A percentile compares a stretch with the other conserved stretches of the same genome.
Evolutionary conservation across 1,140 invertebrate genomes (phyloP).

Genomic region (Gryllus bimaculatus): DNA sequence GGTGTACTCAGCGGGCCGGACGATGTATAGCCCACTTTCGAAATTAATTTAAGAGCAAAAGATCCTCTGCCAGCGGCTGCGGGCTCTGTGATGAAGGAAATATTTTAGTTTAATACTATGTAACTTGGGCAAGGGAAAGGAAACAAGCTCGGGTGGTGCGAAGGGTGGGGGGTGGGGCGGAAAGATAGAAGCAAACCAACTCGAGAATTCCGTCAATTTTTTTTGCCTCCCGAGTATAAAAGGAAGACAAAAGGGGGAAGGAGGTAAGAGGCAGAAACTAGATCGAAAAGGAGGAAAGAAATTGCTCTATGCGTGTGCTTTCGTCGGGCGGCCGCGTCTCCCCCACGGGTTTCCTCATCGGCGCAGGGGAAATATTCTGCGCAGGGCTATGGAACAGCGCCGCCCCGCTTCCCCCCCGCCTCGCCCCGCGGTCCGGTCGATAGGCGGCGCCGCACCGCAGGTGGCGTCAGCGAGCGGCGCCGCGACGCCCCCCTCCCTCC

Average conservation of each 20-base stretch:
- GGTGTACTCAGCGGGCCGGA: not conserved
- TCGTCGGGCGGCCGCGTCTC: not conserved
- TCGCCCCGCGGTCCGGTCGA: too few relatives aligned
- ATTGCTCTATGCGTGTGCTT: not conserved
- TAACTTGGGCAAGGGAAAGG: not conserved
- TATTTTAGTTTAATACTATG: not conserved
- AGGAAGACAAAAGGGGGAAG: not conserved
- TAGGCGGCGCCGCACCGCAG: not conserved
- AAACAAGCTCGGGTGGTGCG: not conserved
- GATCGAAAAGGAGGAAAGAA: not conserved
- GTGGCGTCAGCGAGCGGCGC: too few relatives aligned
- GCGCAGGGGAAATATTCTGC: not conserved
- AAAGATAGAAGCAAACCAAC: not conserved
- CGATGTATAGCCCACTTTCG: not conserved
- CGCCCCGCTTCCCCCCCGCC: too few relatives aligned
- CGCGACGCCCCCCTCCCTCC: too few relatives aligned
- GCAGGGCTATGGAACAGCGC: not conserved
- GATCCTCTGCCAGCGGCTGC: not conserved
- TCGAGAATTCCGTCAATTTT: not conserved
- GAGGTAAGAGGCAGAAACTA: not conserved
- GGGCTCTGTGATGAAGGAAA: not conserved
- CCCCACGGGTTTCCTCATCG: not conserved
- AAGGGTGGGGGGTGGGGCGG: not conserved
- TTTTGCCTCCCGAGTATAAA: not conserved
- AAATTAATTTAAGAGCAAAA: slow-evolving; percentile 1